phyloP scores from a whole-genome alignment of 1,140 invertebrate genomes.

The Frieseomelitta varia region DNA sequence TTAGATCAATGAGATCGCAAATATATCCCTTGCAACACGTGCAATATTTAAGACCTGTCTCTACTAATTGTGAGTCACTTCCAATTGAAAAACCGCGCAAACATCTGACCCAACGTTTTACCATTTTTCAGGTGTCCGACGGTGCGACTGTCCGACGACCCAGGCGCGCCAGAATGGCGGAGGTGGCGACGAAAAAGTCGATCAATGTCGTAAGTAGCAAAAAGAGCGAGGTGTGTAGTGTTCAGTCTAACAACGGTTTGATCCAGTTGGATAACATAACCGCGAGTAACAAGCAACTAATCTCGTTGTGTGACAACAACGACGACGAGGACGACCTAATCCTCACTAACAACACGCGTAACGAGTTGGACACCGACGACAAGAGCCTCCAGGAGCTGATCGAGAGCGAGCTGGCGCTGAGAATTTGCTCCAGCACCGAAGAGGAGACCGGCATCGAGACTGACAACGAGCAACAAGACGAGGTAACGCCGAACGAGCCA shows the following conservation, averaged over 20 bases:
- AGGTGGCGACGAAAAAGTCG: constrained; percentile 80
- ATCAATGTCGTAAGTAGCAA: constrained; percentile 81
- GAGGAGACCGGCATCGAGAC: constrained; percentile 44
- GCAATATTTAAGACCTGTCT: no score
- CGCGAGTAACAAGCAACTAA: constrained; percentile 77
- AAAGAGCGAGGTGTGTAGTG: constrained; percentile 79
- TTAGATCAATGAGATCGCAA: no score
- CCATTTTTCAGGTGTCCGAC: constrained; percentile 49
- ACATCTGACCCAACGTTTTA: accelerated
- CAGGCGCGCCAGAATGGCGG: constrained; percentile 75
- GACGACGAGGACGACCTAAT: constrained; percentile 76
- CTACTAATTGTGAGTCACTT: no score
- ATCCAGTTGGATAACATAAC: constrained; percentile 80
- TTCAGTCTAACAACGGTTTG: constrained; percentile 81
- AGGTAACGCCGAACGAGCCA: constrained; percentile 11
- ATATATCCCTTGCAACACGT: no score
- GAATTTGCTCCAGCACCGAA: constrained; percentile 71
- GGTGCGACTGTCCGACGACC: constrained; percentile 47
- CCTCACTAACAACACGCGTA: constrained; percentile 71
- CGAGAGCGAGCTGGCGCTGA: constrained; percentile 78
- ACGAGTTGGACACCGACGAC: constrained; percentile 74
- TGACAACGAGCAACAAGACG: constrained; percentile 50
- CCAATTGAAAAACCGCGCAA: accelerated
- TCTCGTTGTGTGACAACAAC: constrained; percentile 75
- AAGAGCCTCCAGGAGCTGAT: constrained; percentile 80